Conservation (phyloP, 2,797 vertebrate genomes). For the Neosalanx taihuensis region DNA sequence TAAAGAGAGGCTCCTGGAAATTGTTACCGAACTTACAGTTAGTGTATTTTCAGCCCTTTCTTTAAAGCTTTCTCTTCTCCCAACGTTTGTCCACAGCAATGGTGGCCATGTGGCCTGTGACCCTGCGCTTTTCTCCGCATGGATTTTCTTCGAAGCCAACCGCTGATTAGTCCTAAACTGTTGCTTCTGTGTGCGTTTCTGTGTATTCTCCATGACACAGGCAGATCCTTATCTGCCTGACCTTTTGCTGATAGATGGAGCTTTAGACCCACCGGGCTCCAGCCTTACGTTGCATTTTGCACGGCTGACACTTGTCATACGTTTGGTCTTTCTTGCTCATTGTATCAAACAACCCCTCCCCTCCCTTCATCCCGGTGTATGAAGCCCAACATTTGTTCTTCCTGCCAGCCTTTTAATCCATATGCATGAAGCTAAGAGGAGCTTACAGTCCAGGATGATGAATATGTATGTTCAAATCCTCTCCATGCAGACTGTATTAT, state of each 20-base stretch:
- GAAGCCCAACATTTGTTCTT: conserved; percentile 41
- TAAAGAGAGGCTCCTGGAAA: conserved; percentile 13
- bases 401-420: conserved; percentile 51
- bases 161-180: not conserved
- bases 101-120: not conserved
- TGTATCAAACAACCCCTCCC: not conserved
- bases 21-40: not conserved
- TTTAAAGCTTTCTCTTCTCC: not conserved
- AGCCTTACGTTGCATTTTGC: not conserved
- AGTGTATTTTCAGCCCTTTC: conserved; percentile 24
- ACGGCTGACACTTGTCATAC: not conserved
- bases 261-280: not conserved
- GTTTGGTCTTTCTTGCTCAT: not conserved
- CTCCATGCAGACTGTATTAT: conserved; percentile 46
- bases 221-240: not conserved
- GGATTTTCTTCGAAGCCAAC: conserved; percentile 1
- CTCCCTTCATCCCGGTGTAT: conserved; percentile 8
- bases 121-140: not conserved
- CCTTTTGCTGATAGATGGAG: not conserved
- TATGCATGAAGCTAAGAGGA: conserved; percentile 51
- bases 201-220: not conserved
- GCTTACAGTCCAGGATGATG: conserved; percentile 52
- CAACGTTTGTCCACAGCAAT: not conserved
- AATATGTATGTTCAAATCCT: conserved; percentile 60
- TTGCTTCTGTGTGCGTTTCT: not conserved